These are phyloP conservation scores for Pteropus rufus DNA, from an alignment of 2,797 vertebrate species.

Conservation along the genomic window DNA sequence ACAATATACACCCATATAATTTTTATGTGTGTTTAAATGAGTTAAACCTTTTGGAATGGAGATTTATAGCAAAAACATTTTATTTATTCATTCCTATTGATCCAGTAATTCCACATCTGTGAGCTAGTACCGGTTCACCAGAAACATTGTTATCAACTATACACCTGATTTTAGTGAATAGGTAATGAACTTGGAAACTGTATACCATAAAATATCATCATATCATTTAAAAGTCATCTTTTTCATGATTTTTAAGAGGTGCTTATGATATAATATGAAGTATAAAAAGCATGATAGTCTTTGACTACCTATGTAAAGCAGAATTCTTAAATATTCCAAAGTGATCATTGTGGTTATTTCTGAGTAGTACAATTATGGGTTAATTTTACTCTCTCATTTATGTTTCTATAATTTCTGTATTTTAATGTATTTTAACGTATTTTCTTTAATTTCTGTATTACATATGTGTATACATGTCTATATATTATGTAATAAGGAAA, in stretches of 20 bases:
- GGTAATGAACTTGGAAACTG: neutral
- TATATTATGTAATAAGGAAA: neutral
- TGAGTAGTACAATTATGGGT: neutral
- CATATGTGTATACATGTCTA: neutral
- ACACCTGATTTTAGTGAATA: neutral
- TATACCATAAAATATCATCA: neutral
- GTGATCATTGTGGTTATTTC: neutral
- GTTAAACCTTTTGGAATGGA: no score
- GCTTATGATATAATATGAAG: neutral
- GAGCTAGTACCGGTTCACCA: neutral
- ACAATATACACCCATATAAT: no score
- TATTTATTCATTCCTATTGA: neutral
- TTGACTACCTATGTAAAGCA: neutral
- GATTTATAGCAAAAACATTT: no score
- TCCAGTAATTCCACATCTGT: neutral
- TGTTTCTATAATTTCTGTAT: neutral
- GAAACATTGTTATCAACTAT: neutral
- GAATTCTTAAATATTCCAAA: neutral
- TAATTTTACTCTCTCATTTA: neutral
- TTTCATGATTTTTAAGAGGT: neutral
- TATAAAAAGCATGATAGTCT: neutral
- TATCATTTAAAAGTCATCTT: neutral
- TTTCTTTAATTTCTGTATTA: neutral
- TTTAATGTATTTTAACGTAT: neutral
- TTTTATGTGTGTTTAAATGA: no score